phyloP scores from a whole-genome alignment of 92 coral and sea anemone genomes.

The Actinostola sp. region DNA sequence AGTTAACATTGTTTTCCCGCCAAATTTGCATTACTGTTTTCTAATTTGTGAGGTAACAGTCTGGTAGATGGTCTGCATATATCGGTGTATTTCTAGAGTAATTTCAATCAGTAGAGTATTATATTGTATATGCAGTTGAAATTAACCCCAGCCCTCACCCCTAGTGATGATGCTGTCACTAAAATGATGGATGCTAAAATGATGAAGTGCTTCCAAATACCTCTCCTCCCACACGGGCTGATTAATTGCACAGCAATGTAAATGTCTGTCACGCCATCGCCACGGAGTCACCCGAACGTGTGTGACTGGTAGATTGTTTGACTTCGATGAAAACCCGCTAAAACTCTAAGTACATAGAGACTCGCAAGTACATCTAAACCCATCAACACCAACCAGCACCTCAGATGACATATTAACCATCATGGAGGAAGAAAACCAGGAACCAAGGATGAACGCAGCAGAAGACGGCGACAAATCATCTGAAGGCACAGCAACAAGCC shows the following conservation, averaged over 20 bases:
- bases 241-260: constrained; percentile 6
- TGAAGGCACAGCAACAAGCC: not conserved
- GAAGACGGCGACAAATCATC: constrained; percentile 10
- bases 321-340: not conserved
- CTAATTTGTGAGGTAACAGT: too few relatives aligned
- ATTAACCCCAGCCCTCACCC: too few relatives aligned
- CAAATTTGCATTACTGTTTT: too few relatives aligned
- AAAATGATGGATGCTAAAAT: too few relatives aligned
- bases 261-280: constrained; percentile 27
- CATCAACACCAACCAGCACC: not conserved
- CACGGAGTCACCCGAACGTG: not conserved
- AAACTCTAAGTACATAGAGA: not conserved
- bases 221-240: constrained; percentile 13
- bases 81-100: too few relatives aligned
- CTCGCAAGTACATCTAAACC: not conserved
- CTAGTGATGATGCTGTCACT: not conserved
- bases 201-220: too few relatives aligned
- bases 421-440: constrained; percentile 14
- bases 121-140: too few relatives aligned
- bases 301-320: not conserved
- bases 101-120: too few relatives aligned
- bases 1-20: too few relatives aligned
- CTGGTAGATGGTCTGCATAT: too few relatives aligned
- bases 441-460: constrained; percentile 9
- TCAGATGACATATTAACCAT: not conserved